A percentile compares a stretch with the other conserved stretches of the same genome.
Conservation (phyloP, 2,113 vertebrate species). For the Lepus timidus region DNA sequence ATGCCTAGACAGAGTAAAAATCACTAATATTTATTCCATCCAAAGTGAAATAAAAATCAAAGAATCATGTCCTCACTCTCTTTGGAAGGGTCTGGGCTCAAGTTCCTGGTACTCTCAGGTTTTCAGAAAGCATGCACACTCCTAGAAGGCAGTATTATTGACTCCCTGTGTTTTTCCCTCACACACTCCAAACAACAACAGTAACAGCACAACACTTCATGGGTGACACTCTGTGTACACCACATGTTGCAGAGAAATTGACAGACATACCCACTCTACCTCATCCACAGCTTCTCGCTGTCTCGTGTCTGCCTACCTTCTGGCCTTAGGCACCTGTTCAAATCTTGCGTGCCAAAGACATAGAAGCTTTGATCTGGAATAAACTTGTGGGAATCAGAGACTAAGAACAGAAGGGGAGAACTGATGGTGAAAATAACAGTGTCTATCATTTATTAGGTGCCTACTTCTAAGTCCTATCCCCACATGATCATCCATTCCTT, state of each 20-base stretch:
- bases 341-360: neutral
- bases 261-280: neutral
- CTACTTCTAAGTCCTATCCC: neutral
- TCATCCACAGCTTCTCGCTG: neutral
- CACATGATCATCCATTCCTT: neutral
- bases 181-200: neutral
- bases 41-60: conserved; percentile 50
- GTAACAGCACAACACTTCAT: neutral
- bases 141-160: neutral
- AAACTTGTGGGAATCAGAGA: neutral
- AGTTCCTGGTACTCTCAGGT: neutral
- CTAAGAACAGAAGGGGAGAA: conserved; percentile 5
- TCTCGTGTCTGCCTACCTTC: neutral
- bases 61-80: neutral
- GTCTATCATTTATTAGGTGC: neutral
- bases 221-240: neutral
- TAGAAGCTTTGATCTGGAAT: neutral
- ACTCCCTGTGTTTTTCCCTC: neutral
- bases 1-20: conserved; percentile 41
- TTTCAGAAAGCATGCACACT: neutral
- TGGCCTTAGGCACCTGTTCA: neutral
- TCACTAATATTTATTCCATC: conserved; percentile 67
- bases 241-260: neutral
- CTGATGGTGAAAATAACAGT: neutral
- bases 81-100: neutral